phyloP scores from a whole-genome alignment of 1,140 invertebrate genomes.

The Amphibalanus amphitrite region DNA sequence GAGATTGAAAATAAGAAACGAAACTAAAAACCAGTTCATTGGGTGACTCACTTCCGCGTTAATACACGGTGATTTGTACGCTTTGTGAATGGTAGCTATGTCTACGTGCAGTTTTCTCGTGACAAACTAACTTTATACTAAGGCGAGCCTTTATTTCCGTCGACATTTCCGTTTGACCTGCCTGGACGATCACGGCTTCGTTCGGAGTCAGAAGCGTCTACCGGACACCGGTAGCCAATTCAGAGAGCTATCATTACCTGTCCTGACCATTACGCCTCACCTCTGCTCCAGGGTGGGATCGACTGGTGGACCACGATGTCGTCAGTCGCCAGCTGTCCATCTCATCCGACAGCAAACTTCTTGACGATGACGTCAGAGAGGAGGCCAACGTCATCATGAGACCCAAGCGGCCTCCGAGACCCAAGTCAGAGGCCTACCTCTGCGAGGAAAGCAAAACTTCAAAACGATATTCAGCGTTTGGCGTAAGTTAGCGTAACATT shows the following conservation, averaged over 20 bases:
- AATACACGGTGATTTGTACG: no score
- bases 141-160: no score
- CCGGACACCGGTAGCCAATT: no score
- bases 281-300: slow-evolving; percentile 50
- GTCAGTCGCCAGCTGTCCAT: slow-evolving; percentile 73
- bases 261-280: slow-evolving; percentile 19
- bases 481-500: slow-evolving; percentile 40
- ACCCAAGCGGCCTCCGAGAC: slow-evolving; percentile 68
- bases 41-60: no score
- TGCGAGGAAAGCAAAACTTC: slow-evolving; percentile 38
- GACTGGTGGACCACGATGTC: slow-evolving; percentile 48
- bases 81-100: no score
- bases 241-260: background rate
- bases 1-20: no score
- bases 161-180: no score
- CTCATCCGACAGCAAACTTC: slow-evolving; percentile 70
- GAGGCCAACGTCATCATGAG: slow-evolving; percentile 63
- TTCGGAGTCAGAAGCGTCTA: no score
- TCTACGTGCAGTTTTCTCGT: no score
- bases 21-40: no score
- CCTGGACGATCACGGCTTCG: no score
- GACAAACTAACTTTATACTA: no score
- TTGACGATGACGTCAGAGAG: slow-evolving; percentile 65
- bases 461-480: slow-evolving; percentile 78
- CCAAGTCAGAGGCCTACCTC: slow-evolving; percentile 72